Percentiles rank a stretch among this genome's conserved stretches.
Conservation (phyloP, 2,797 vertebrate species). For the Pagetopsis macropterus region DNA sequence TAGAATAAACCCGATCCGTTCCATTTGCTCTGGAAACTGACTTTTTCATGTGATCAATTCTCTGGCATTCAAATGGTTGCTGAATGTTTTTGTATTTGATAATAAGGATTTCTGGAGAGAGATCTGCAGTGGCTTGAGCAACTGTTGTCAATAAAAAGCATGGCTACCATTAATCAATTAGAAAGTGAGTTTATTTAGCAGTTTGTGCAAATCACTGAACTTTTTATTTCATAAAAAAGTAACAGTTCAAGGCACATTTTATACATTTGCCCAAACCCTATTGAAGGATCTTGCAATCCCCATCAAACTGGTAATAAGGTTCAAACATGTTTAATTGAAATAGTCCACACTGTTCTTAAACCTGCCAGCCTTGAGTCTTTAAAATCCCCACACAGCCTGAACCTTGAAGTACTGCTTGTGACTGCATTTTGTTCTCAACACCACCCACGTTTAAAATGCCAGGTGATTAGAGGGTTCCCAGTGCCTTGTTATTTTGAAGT, state of each 20-base stretch:
- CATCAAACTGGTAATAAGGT: constrained; percentile 15
- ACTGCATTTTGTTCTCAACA: constrained; percentile 52
- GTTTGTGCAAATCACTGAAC: constrained; percentile 17
- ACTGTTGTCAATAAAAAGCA: constrained; percentile 5
- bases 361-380: constrained; percentile 19
- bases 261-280: not conserved
- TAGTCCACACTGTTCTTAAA: constrained; percentile 20
- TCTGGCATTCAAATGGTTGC: constrained; percentile 4
- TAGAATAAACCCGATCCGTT: constrained; percentile 18
- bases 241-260: constrained; percentile 2
- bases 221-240: not conserved
- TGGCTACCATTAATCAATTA: constrained; percentile 8
- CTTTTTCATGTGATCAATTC: constrained; percentile 23
- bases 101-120: not conserved
- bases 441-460: constrained; percentile 54
- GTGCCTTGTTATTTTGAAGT: constrained; percentile 68
- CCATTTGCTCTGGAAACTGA: not conserved
- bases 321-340: constrained; percentile 44
- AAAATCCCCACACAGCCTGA: constrained; percentile 27
- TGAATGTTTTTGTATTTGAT: constrained; percentile 1
- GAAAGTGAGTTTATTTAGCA: not conserved
- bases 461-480: constrained; percentile 70
- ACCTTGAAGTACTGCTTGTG: constrained; percentile 28
- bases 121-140: not conserved
- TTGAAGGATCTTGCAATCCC: not conserved